Percentiles rank a stretch among this genome's conserved stretches.
Conservation (phyloP, 2,888 invertebrate genomes). For the Tinea trinotella region DNA sequence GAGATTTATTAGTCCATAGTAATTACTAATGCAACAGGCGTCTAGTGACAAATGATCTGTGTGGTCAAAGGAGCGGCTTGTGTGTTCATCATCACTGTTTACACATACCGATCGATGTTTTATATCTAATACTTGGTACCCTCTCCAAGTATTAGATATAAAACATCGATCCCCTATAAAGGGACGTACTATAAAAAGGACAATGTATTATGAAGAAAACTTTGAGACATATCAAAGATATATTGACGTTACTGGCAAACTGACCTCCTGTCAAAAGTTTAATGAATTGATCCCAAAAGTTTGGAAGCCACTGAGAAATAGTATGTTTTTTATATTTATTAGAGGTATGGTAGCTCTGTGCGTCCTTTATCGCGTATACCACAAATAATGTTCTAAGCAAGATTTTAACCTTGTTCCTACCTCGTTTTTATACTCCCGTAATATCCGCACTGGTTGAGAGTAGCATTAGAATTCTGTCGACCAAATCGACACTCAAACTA, state of each 20-base stretch:
- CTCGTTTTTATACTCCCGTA: too few relatives aligned
- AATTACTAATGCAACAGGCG: too few relatives aligned
- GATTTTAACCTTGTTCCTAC: too few relatives aligned
- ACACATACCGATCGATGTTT: constrained; percentile 7
- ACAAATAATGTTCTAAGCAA: too few relatives aligned
- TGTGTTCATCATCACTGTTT: constrained; percentile 6
- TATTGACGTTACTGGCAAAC: neutral
- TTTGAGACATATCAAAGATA: neutral
- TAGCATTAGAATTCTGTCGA: too few relatives aligned
- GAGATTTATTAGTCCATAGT: too few relatives aligned
- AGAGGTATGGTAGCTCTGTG: too few relatives aligned
- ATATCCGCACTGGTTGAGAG: too few relatives aligned
- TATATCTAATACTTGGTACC: neutral
- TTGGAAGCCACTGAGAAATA: neutral
- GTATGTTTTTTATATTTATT: neutral
- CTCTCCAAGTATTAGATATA: too few relatives aligned
- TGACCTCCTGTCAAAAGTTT: constrained; percentile 1
- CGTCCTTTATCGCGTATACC: too few relatives aligned
- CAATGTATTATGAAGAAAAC: neutral
- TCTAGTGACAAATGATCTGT: neutral
- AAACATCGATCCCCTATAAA: constrained; percentile 13
- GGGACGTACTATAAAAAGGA: neutral
- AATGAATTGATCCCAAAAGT: neutral
- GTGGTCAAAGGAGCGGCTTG: constrained; percentile 3
- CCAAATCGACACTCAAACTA: too few relatives aligned